Evolutionary conservation across 1,140 invertebrate genomes (phyloP).

Genomic region (Streblospio benedicti): DNA sequence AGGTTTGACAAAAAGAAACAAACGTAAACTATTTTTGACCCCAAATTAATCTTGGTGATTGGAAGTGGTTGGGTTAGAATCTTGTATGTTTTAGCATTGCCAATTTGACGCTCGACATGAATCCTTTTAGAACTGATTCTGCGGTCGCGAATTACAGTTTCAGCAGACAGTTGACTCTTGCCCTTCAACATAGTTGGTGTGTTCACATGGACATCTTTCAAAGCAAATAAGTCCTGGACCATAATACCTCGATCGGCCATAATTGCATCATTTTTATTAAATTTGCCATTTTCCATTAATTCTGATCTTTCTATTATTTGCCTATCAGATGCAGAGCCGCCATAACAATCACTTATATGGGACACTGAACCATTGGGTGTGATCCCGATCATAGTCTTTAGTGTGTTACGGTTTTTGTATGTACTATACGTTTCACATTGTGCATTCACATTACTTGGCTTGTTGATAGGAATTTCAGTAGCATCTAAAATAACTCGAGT

Average conservation of each 20-base stretch:
- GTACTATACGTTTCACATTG: slow-evolving; percentile 20
- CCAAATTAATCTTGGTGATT: slow-evolving; percentile 9
- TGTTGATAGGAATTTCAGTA: slow-evolving; percentile 23
- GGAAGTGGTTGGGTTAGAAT: slow-evolving; percentile 16
- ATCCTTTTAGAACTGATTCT: slow-evolving; percentile 18
- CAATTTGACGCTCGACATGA: slow-evolving; percentile 20
- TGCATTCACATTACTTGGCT: slow-evolving; percentile 14
- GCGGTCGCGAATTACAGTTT: slow-evolving; percentile 17
- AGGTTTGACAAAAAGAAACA: slow-evolving; percentile 19
- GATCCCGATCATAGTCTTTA: slow-evolving; percentile 21
- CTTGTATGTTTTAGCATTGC: slow-evolving; percentile 17
- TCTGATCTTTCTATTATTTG: slow-evolving; percentile 20
- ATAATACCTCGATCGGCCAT: slow-evolving; percentile 25
- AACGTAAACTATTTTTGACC: slow-evolving; percentile 15
- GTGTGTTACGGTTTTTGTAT: slow-evolving; percentile 21
- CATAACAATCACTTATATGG: slow-evolving; percentile 18
- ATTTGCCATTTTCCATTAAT: slow-evolving; percentile 10
- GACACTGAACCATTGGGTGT: slow-evolving; percentile 16
- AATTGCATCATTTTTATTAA: slow-evolving; percentile 15
- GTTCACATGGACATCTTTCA: slow-evolving; percentile 20
- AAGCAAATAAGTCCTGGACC: slow-evolving; percentile 23
- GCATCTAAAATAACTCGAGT: slow-evolving; percentile 25
- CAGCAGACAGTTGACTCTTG: slow-evolving; percentile 18
- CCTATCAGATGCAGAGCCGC: slow-evolving; percentile 20
- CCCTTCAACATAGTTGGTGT: slow-evolving; percentile 24